A percentile compares a stretch with the other conserved stretches of the same genome.
Evolutionary conservation across 2,113 vertebrate genomes (phyloP).

Genomic region (Perca schrenkii): DNA sequence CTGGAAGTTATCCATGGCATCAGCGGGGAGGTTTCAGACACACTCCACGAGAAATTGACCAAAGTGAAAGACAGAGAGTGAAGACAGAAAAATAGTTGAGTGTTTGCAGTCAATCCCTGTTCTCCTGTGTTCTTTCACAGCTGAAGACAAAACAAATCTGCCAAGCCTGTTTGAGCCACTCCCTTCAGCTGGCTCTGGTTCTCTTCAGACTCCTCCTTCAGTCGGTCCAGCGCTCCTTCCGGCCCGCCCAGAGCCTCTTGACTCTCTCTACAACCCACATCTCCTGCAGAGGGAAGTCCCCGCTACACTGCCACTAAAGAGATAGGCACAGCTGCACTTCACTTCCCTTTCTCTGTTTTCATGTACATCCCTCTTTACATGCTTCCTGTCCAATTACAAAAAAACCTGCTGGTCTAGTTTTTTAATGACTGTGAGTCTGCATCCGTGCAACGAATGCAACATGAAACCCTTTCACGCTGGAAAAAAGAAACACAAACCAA

Average conservation of each 20-base stretch:
- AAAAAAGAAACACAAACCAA: background rate
- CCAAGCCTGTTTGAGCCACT: constrained; percentile 37
- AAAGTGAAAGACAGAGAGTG: background rate
- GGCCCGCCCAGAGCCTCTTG: too few relatives aligned
- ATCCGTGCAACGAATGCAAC: background rate
- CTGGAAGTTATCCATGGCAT: constrained; percentile 89
- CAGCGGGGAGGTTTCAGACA: background rate
- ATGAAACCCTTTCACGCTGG: background rate
- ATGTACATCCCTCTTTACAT: background rate
- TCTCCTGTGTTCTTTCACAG: constrained; percentile 8
- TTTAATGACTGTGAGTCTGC: background rate
- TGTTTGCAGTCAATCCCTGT: constrained; percentile 8
- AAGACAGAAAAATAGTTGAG: background rate
- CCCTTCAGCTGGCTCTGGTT: constrained; percentile 31
- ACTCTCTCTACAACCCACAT: background rate
- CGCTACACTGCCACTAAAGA: background rate
- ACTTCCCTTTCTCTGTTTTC: background rate
- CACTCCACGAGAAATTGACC: background rate
- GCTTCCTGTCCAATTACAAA: background rate
- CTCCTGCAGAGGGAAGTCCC: constrained; percentile 9
- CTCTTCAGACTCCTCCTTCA: constrained; percentile 54
- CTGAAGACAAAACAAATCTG: constrained; percentile 35
- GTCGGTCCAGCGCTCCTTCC: constrained; percentile 15
- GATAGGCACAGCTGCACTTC: background rate
- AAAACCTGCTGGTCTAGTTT: constrained; percentile 47